Base-by-base conservation (phyloP, 2,797 vertebrate species). In the Molossus molossus region DNA sequence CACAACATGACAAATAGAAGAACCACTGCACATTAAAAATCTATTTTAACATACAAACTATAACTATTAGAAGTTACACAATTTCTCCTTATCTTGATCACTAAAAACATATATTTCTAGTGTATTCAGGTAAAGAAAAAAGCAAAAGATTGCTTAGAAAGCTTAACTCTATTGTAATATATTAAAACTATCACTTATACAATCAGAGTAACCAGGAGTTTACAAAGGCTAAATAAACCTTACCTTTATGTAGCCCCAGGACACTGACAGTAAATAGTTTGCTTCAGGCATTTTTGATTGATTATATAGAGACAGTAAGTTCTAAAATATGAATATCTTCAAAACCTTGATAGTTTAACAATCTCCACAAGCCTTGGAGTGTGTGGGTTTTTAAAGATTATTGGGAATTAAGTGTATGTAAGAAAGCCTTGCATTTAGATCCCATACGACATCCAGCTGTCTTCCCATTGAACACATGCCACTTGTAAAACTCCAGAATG, bases 181-280 rank as follows among this genome's bases (percentile, higher is more conserved):
- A 81, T 62, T 85, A 82, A 76, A 97, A 82, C 55, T 84, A 96
- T 33, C 60, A 79, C 89, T 90, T 97, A 98, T 64, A 25, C 96
- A 98, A 96, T 95, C 93, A 97, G 92, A 98, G 7, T 1, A 96
- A 94, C 95, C 62, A 97, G 79, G 58, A 81, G 87, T 91, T 95
- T 97, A 94, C 96, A 97, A 97, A 85, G 25, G 67, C 84, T 92
- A 96, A 98, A 97, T 82, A 97, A 96, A 96, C 98, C 99, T 99
- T 99, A 99, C 99, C 99, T 99, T 99, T 98, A 99, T 99, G 98
- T 99, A 99, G 97, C 99, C 99, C 99, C 99, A 99, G 92, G 99
- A 99, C 98, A 99, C 99, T 97, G 99, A 99, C 73, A 99, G 98
- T 97, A 99, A 99, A 98, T 99, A 99, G 98, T 99, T 99, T 97